Conservation (phyloP, 2,797 vertebrate species). For the Gallinago solitaria region DNA sequence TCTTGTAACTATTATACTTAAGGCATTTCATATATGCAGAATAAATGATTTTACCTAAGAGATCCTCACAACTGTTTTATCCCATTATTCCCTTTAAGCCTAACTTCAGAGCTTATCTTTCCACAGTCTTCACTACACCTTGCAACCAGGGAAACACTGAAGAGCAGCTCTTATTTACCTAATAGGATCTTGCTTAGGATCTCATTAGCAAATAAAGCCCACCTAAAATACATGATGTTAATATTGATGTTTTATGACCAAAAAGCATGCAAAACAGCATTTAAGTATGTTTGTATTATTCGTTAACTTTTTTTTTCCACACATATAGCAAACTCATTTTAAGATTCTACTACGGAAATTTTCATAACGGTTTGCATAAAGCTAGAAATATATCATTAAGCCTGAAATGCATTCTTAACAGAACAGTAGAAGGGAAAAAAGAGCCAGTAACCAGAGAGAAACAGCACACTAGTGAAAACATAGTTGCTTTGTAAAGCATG, state of each 20-base stretch:
- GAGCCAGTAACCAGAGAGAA: not conserved
- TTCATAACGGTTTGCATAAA: not conserved
- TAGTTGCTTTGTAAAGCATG: not conserved
- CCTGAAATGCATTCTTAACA: not conserved
- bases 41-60: constrained; percentile 12
- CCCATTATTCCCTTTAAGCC: not conserved
- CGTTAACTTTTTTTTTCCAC: not conserved
- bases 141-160: constrained; percentile 23
- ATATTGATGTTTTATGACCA: not conserved
- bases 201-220: not conserved
- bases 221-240: not conserved
- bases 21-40: not conserved
- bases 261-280: not conserved
- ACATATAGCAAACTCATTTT: not conserved
- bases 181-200: not conserved
- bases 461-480: not conserved
- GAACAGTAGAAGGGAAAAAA: not conserved
- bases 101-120: constrained; percentile 23
- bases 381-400: not conserved
- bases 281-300: not conserved
- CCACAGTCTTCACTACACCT: not conserved
- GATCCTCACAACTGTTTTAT: constrained; percentile 1
- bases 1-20: not conserved
- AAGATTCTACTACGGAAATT: not conserved
- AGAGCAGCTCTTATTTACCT: not conserved